Percentiles rank a stretch among this genome's conserved stretches.
Conservation (phyloP, 2,888 invertebrate genomes). For the Nemotelus pantherinus region DNA sequence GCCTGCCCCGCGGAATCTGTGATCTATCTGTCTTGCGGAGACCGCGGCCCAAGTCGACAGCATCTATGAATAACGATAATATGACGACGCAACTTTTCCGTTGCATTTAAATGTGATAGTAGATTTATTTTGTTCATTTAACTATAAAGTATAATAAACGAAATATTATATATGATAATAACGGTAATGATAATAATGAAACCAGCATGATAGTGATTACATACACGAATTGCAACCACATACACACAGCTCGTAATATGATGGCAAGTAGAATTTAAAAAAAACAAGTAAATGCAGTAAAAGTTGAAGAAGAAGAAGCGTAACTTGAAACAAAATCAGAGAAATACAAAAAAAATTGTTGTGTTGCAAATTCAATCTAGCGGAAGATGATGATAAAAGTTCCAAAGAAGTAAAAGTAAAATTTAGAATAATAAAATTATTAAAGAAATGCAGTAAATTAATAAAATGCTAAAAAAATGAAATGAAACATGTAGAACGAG, state of each 20-base stretch:
- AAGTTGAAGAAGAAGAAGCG: neutral
- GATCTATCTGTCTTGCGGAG: constrained; percentile 18
- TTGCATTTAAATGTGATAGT: constrained; percentile 55
- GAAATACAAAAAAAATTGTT: constrained; percentile 24
- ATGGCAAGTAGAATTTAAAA: constrained; percentile 1
- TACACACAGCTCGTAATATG: neutral
- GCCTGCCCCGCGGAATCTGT: constrained; percentile 26
- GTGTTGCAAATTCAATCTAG: constrained; percentile 41
- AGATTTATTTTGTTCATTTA: constrained; percentile 52
- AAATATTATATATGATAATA: constrained; percentile 52
- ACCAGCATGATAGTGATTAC: constrained; percentile 48
- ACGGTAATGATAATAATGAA: constrained; percentile 52
- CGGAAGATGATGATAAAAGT: constrained; percentile 42
- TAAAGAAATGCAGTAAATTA: constrained; percentile 41
- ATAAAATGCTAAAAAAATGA: constrained; percentile 22
- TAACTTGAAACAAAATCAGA: neutral
- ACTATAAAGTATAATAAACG: constrained; percentile 48
- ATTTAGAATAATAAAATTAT: constrained; percentile 37
- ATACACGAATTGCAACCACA: constrained; percentile 47
- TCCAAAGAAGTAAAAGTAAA: constrained; percentile 41
- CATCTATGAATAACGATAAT: constrained; percentile 41
- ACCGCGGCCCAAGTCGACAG: constrained; percentile 32
- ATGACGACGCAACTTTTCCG: constrained; percentile 51
- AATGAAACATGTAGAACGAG: constrained; percentile 18
- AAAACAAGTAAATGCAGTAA: neutral